Percentiles rank a stretch among this genome's conserved stretches.
phyloP scores from a whole-genome alignment of 2,888 invertebrate species.

The Helleia helle region DNA sequence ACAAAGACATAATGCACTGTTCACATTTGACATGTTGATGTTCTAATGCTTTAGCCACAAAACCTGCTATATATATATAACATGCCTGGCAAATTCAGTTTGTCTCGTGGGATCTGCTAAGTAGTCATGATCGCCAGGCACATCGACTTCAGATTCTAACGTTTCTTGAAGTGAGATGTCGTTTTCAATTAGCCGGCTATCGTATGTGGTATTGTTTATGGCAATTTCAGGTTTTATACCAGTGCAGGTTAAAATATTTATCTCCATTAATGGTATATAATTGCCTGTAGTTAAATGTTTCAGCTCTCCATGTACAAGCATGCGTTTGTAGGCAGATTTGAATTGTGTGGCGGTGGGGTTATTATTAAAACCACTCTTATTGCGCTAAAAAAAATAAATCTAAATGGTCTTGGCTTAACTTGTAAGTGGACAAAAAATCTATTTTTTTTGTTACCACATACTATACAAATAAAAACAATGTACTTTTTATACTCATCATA shows the following conservation, averaged over 20 bases:
- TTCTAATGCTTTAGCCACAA: neutral
- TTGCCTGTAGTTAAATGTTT: neutral
- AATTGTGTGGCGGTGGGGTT: slow-evolving; percentile 3
- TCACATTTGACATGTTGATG: too few species aligned
- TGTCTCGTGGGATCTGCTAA: neutral
- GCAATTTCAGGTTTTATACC: neutral
- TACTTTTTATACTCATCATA: too few species aligned
- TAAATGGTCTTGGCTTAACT: neutral
- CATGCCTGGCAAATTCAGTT: neutral
- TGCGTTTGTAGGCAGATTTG: neutral
- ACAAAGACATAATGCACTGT: too few species aligned
- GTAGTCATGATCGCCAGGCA: neutral
- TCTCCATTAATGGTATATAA: neutral
- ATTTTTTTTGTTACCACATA: too few species aligned
- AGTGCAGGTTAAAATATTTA: neutral
- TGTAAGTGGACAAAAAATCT: neutral
- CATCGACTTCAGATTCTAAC: neutral
- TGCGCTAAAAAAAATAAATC: neutral
- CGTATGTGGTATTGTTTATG: neutral
- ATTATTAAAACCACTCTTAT: slow-evolving; percentile 1
- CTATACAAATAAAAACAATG: too few species aligned
- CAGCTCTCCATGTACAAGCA: neutral
- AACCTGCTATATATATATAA: neutral
- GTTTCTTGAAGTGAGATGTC: too few species aligned
- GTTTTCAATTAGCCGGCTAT: neutral